Conservation (phyloP, 1,140 invertebrate species). For the Drosophila melanogaster region Release_6_plus_ISO1_MT NT_033777.3:29798501-29799000, state of each 20-base stretch:
- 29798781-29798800: conserved; percentile 79
- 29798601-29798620: conserved; percentile 76
- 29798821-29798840: conserved; percentile 65
- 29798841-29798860: background rate
- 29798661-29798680: conserved; percentile 76
- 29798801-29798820: conserved; percentile 67
- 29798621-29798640: conserved; percentile 78
- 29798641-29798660: conserved; percentile 75
- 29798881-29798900: background rate
- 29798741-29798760: conserved; percentile 76
- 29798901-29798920: conserved; percentile 74
- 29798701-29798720: conserved; percentile 51
- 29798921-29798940: conserved; percentile 85
- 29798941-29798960: conserved; percentile 85
- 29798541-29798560: conserved; percentile 75
- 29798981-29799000: conserved; percentile 66
- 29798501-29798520: conserved; percentile 68
- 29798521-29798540: conserved; percentile 70
- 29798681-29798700: conserved; percentile 65
- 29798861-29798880: too few relatives aligned
- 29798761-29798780: conserved; percentile 81
- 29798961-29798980: conserved; percentile 85
- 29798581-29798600: conserved; percentile 69
- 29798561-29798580: conserved; percentile 64
- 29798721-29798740: conserved; percentile 79